Evolutionary conservation across 2,113 vertebrate genomes (phyloP).

Genomic region (Eulemur rufifrons): DNA sequence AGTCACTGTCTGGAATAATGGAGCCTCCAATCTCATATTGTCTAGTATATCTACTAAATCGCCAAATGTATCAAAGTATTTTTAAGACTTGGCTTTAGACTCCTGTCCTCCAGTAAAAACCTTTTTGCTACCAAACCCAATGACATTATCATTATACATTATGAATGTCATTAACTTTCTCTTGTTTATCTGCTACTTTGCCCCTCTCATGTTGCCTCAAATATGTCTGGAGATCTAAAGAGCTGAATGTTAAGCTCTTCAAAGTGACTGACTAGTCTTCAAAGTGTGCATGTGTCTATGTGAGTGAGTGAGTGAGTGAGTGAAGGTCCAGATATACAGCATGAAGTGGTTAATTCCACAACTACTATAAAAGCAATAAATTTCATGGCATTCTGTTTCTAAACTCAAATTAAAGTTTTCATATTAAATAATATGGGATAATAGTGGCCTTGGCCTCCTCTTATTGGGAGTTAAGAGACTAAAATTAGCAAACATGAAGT

Average conservation of each 20-base stretch:
- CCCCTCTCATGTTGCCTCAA: background rate
- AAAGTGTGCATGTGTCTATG: background rate
- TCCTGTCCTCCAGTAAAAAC: background rate
- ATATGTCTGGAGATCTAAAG: background rate
- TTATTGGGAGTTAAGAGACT: background rate
- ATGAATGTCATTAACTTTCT: background rate
- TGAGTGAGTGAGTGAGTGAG: background rate
- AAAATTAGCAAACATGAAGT: background rate
- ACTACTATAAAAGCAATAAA: background rate
- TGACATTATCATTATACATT: background rate
- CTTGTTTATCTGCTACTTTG: background rate
- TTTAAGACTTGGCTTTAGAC: conserved; percentile 10
- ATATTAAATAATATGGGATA: background rate
- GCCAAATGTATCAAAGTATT: background rate
- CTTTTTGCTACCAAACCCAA: background rate
- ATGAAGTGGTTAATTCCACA: background rate
- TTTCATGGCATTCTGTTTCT: background rate
- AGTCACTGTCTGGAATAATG: background rate
- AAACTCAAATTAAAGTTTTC: background rate
- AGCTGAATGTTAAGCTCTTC: background rate
- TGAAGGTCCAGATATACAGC: background rate
- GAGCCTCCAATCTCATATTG: background rate
- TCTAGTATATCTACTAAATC: background rate
- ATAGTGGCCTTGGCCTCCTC: background rate
- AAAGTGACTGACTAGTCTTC: background rate